Base-by-base conservation (phyloP, 2,888 invertebrate genomes). In the Acanthococcus lagerstroemiae region DNA sequence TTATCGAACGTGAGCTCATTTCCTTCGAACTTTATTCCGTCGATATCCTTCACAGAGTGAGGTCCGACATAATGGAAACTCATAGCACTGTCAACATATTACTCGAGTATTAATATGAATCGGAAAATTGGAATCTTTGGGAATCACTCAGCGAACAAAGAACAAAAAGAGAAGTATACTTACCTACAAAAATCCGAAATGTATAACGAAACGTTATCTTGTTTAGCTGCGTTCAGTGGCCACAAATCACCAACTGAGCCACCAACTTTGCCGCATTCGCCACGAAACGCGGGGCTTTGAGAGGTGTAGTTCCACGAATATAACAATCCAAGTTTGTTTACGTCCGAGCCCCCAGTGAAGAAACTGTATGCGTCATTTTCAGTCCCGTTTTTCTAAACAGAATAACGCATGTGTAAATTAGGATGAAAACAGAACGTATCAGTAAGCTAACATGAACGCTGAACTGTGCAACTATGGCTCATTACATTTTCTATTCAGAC, bases 211-310 rank as follows among this genome's bases (percentile, higher is more conserved):
- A 88, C 77, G 26, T 79, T 78, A 6, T 80, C 76, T 56, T 82
- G 80, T 0, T 81, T 77, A 0, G 78, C 72, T 67, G 83, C 78
- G 0, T 72, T 69, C 4, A 90, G 88, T 22, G 90, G 88, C 82
- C 88, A 90, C 21, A 90, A 77, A 76, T 91, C 91, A 0, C 91
- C 91, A 0, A 84, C 83, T 7, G 86, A 85, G 17, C 91, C 91
- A 70, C 80, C 80, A 4, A 91, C 83, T 44, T 72, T 73, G 2
- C 84, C 86, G 74, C 92, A 92, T 50, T 82, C 78, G 37, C 75
- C 79, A 0, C 76, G 71, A 74, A 85, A 83, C 73, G 78, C 84
- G 27, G 77, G 72, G 0, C 84, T 83, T 19, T 78, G 74, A 55
- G 78, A 77, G 17, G 77, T 78, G 71, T 80, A 79, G 74, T 86